These are phyloP conservation scores for Somateria mollissima DNA, from an alignment of 2,797 vertebrate genomes.

Conservation along the genomic window DNA sequence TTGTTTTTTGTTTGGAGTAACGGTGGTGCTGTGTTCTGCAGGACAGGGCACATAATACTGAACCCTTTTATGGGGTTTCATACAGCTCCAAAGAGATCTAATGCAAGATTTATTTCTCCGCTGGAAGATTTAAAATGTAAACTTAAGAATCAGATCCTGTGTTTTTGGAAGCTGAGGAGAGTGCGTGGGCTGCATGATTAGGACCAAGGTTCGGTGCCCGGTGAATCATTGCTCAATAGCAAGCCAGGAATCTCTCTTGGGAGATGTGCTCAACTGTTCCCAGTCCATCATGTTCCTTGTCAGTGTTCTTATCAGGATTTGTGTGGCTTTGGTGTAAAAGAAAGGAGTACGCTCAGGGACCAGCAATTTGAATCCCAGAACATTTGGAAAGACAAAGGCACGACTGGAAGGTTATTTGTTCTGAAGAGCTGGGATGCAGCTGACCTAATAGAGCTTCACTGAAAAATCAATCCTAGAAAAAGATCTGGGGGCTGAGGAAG, in stretches of 20 bases:
- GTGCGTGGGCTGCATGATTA: background rate
- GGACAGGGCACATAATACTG: background rate
- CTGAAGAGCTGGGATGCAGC: background rate
- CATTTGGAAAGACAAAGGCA: background rate
- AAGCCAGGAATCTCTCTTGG: slow-evolving; percentile 36
- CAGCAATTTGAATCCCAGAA: background rate
- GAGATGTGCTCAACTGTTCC: slow-evolving; percentile 53
- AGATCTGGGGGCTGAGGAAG: background rate
- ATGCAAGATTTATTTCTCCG: background rate
- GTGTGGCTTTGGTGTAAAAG: background rate
- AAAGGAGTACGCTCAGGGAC: background rate
- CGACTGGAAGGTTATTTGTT: background rate
- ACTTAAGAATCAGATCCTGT: background rate
- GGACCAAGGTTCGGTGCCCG: background rate
- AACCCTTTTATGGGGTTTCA: background rate
- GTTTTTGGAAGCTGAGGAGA: slow-evolving; percentile 32
- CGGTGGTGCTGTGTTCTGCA: background rate
- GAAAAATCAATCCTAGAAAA: background rate
- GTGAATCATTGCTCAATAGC: background rate
- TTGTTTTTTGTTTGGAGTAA: background rate
- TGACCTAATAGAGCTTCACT: background rate
- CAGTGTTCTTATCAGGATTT: slow-evolving; percentile 50
- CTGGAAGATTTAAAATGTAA: background rate
- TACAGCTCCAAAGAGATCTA: background rate
- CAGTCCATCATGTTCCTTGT: slow-evolving; percentile 36